A percentile compares a stretch with the other conserved stretches of the same genome.
Conservation (phyloP, 2,797 vertebrate species). For the Trematomus bernacchii region DNA sequence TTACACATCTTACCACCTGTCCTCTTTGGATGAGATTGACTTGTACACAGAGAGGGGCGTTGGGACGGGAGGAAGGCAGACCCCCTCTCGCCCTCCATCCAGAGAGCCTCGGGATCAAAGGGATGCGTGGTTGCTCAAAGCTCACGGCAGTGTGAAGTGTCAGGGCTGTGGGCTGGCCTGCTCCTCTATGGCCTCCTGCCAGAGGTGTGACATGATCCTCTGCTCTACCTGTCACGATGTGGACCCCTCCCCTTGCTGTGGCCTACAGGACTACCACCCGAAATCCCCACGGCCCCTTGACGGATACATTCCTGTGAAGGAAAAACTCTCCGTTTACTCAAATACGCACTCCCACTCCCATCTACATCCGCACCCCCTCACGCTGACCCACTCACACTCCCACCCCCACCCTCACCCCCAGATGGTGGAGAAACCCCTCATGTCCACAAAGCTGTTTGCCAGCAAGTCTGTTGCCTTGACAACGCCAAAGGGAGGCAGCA, state of each 20-base stretch:
- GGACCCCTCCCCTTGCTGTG: conserved; percentile 87
- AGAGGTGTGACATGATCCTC: conserved; percentile 88
- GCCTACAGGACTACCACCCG: conserved; percentile 84
- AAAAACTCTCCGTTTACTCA: conserved; percentile 87
- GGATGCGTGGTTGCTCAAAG: conserved; percentile 85
- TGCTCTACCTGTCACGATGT: conserved; percentile 88
- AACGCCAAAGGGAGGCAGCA: conserved; percentile 74
- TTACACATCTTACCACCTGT: conserved; percentile 87
- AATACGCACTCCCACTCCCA: conserved; percentile 81
- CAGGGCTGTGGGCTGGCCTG: conserved; percentile 91
- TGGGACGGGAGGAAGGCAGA: conserved; percentile 80
- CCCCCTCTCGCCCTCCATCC: conserved; percentile 82
- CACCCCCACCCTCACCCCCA: conserved; percentile 84
- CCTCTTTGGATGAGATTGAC: conserved; percentile 93
- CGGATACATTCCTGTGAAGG: conserved; percentile 86
- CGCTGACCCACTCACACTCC: conserved; percentile 81
- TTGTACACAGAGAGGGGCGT: conserved; percentile 92
- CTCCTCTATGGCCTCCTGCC: conserved; percentile 89
- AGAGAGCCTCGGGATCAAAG: conserved; percentile 82
- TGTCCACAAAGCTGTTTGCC: conserved; percentile 84
- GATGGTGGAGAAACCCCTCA: conserved; percentile 84
- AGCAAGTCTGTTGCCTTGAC: conserved; percentile 82
- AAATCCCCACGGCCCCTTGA: conserved; percentile 85
- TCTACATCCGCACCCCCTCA: conserved; percentile 80
- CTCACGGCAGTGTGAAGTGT: conserved; percentile 86